Evolutionary conservation across 2,113 vertebrate genomes (phyloP).

Genomic region (Craseonycteris thonglongyai): DNA sequence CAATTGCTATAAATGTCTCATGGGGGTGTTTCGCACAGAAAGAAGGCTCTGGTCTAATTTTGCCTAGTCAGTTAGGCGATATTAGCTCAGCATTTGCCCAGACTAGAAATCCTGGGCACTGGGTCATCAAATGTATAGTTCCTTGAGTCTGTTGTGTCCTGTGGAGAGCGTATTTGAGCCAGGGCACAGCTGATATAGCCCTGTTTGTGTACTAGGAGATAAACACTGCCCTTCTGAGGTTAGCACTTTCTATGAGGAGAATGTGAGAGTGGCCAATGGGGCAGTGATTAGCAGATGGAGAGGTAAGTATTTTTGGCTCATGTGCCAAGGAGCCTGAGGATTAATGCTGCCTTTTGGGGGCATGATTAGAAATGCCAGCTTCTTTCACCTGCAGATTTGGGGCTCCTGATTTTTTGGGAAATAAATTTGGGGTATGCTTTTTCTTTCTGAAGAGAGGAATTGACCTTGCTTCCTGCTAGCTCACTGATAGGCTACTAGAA

Average conservation of each 20-base stretch:
- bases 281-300: background rate
- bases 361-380: background rate
- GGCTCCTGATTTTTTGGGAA: background rate
- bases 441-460: background rate
- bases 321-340: background rate
- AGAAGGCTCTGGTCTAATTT: background rate
- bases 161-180: background rate
- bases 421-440: background rate
- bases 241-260: background rate
- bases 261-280: background rate
- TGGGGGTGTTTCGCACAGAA: background rate
- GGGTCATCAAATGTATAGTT: background rate
- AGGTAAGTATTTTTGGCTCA: background rate
- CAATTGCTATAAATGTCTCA: background rate
- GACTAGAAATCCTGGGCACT: background rate
- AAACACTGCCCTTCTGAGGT: background rate
- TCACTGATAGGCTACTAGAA: background rate
- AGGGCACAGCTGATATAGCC: background rate
- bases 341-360: background rate
- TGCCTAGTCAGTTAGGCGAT: too few species aligned
- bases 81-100: background rate
- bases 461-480: background rate
- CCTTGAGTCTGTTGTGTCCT: background rate
- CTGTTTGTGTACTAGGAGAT: background rate
- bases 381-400: background rate